Conservation (phyloP, 2,797 vertebrate species). For the Rhinatrema bivittatum region DNA sequence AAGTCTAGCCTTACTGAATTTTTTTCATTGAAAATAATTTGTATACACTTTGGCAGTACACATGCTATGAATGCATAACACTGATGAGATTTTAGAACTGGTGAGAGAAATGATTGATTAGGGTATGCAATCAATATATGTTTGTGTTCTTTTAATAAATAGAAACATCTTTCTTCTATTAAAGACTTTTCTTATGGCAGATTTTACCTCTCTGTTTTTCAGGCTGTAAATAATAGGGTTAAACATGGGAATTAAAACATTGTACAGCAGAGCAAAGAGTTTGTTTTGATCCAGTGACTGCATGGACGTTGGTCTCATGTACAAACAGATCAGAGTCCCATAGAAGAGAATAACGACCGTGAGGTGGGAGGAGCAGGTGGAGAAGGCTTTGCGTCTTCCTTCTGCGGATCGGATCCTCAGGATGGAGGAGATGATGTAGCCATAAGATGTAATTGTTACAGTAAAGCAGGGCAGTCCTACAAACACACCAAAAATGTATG, state of each 20-base stretch:
- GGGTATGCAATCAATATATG: no score
- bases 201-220: not conserved
- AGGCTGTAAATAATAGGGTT: not conserved
- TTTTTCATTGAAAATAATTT: no score
- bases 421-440: not conserved
- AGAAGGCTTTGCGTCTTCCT: slow-evolving; percentile 4
- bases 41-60: no score
- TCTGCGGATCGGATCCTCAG: not conserved
- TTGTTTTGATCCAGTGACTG: not conserved
- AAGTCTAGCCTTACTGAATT: no score
- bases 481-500: slow-evolving; percentile 1
- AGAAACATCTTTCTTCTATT: no score
- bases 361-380: slow-evolving; percentile 8
- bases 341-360: slow-evolving; percentile 6
- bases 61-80: no score
- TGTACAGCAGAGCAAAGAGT: not conserved
- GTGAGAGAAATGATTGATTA: no score
- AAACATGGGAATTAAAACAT: not conserved
- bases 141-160: no score
- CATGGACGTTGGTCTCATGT: not conserved
- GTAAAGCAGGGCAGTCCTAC: slow-evolving; percentile 5
- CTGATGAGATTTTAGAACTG: no score
- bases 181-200: not conserved
- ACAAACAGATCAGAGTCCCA: not conserved
- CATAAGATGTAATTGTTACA: slow-evolving; percentile 1